Percentiles rank a stretch among this genome's conserved stretches.
Evolutionary conservation across 2,888 invertebrate species (phyloP).

Genomic region (Tryphoninae sp.): DNA sequence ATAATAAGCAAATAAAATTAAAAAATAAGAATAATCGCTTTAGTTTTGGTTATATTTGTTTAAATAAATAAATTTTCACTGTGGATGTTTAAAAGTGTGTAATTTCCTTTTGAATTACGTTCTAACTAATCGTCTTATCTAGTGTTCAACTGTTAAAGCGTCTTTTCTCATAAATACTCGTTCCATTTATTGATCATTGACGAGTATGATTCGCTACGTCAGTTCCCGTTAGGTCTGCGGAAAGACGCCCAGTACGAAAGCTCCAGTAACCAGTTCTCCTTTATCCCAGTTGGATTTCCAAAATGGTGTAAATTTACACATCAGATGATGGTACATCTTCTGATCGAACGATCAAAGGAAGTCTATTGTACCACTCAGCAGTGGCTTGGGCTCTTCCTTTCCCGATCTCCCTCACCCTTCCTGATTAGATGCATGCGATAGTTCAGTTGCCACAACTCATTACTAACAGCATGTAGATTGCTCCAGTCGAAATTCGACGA

Average conservation of each 20-base stretch:
- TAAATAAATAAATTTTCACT: no score
- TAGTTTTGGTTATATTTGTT: no score
- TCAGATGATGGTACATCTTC: constrained; percentile 49
- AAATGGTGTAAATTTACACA: constrained; percentile 62
- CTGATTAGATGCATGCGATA: constrained; percentile 45
- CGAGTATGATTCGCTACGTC: neutral
- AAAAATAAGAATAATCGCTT: no score
- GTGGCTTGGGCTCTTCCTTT: neutral
- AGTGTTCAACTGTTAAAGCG: no score
- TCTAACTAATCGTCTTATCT: no score
- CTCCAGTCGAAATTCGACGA: neutral
- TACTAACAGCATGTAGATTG: neutral
- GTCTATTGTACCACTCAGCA: constrained; percentile 44
- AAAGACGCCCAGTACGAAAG: neutral
- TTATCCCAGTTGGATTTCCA: constrained; percentile 39
- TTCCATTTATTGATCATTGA: neutral
- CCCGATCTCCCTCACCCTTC: neutral
- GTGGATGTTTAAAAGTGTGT: no score
- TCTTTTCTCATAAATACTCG: no score
- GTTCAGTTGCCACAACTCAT: neutral
- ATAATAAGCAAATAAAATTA: no score
- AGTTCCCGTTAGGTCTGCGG: neutral
- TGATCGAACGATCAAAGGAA: constrained; percentile 66
- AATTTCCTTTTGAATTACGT: no score
- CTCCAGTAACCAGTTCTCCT: constrained; percentile 20